Evolutionary conservation across 2,888 invertebrate genomes (phyloP), one percentile per base, ranked within the genome.

Genomic region (Zhuqinia jingwanae): DNA sequence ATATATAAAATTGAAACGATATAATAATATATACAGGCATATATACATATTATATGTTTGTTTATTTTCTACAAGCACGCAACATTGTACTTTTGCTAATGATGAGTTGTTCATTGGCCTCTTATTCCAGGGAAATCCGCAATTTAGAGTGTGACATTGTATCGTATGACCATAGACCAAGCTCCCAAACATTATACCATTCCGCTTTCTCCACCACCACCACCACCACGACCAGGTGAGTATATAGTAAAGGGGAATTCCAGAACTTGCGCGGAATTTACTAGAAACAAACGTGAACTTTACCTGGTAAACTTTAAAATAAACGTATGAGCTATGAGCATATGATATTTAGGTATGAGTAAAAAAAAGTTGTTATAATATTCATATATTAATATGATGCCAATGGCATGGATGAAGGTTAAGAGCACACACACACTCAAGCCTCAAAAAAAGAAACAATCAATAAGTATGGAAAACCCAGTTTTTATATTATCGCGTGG

Each of bases 331-430:
- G 10, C 17, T 8, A n/a, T n/a, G 58, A n/a, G 20, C 11, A n/a
- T 20, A 58, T 47, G 20, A n/a, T 25, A 60, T 36, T 36, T 36
- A 42, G 45, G 11, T 70, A 75, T 56, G 0, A n/a, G n/a, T n/a
- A n/a, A n/a, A n/a, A n/a, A n/a, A n/a, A n/a, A n/a, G n/a, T n/a
- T n/a, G n/a, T n/a, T n/a, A n/a, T n/a, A n/a, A n/a, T n/a, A n/a
- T n/a, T 53, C 30, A 53, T 53, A 22, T 78, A 65, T 70, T 56
- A 36, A 36, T 36, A 50, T 47, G 50, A 76, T 85, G 85, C 56
- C 85, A 85, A 78, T 85, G 85, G 78, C 85, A 85, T 65, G 58
- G 73, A 30, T 79, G 79, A 85, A 85, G 85, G 85, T 85, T 85
- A 85, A 68, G 68, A 76, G 53, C 68, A 70, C 30, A 63, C 42